phyloP scores from a whole-genome alignment of 2,888 invertebrate genomes.

The Apotomis betuletana region DNA sequence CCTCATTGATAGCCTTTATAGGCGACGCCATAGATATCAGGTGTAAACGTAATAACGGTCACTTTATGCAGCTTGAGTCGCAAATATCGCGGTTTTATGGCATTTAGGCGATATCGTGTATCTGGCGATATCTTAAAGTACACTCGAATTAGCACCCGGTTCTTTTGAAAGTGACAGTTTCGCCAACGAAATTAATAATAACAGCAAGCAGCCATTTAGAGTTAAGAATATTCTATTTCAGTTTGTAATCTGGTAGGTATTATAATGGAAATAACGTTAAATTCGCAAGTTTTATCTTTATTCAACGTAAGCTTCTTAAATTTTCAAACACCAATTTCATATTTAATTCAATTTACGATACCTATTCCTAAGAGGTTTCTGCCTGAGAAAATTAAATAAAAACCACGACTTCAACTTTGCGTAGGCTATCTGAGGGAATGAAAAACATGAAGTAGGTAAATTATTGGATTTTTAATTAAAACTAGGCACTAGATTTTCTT shows the following conservation, averaged over 20 bases:
- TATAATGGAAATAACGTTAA: conserved; percentile 7
- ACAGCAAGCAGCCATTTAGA: background rate
- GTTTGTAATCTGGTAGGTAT: background rate
- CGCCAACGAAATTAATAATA: background rate
- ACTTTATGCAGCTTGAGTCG: no score
- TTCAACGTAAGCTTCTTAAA: conserved; percentile 33
- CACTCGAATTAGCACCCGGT: no score
- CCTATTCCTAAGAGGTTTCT: conserved; percentile 29
- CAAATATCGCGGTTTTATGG: no score
- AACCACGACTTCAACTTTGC: conserved; percentile 18
- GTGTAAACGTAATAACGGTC: no score
- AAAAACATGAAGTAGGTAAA: conserved; percentile 21
- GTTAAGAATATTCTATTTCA: conserved; percentile 2
- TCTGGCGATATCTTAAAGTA: no score
- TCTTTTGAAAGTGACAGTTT: no score
- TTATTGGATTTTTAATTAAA: conserved; percentile 31
- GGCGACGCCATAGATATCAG: no score
- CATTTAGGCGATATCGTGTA: no score
- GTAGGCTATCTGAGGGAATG: conserved; percentile 10
- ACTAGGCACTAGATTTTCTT: conserved; percentile 5
- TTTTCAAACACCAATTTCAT: conserved; percentile 25
- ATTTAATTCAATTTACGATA: conserved; percentile 28
- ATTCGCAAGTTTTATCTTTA: conserved; percentile 19
- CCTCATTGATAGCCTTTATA: no score
- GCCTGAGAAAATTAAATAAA: conserved; percentile 29